Evolutionary conservation across 2,113 vertebrate genomes (phyloP), one percentile per base, ranked within the genome.

Genomic region (Bubo blakistoni): DNA sequence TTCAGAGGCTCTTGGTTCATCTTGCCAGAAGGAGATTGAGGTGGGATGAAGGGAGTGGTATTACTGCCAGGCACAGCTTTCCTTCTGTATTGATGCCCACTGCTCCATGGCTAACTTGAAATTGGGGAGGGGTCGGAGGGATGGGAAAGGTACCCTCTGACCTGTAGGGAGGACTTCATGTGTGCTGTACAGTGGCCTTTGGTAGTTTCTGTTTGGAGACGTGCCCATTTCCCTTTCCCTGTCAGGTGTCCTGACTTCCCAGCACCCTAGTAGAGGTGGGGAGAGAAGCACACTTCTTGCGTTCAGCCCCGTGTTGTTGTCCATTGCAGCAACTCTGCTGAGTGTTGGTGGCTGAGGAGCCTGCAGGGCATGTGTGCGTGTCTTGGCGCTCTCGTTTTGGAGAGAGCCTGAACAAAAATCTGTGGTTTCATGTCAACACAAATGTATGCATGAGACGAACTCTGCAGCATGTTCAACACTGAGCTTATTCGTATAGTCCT

Each of bases 281-380:
- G 30, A 65, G 36, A 73, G 76, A 49, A 55, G 6, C n/a, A 24
- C 21, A 6, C 51, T 91, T 26, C 7, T 13, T 79, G 46, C 76
- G 40, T 65, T 59, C 26, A 55, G 86, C 36, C 32, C 11, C 0
- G 0, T 61, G 55, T 54, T 46, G 24, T 40, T 73, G 59, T 73
- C 86, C 13, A 1, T 58, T 69, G 71, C 54, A 67, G 69, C 30
- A 66, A 7, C 57, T n/a, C 32, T 30, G 46, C 42, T 2, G 4
- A 84, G 57, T 1, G 0, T 22, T 25, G 24, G 72, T 71, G 69
- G 29, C 79, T 76, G 83, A 83, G 79, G 62, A 77, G 44, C 54
- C 83, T 81, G 38, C 57, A 59, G 95, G 63, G 54, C 58, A 38
- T 1, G 1, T 1, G 7, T 0, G 0, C 2, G 2, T 16, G 10